phyloP scores from a whole-genome alignment of 2,797 vertebrate species.

The Rhynchonycteris naso region DNA sequence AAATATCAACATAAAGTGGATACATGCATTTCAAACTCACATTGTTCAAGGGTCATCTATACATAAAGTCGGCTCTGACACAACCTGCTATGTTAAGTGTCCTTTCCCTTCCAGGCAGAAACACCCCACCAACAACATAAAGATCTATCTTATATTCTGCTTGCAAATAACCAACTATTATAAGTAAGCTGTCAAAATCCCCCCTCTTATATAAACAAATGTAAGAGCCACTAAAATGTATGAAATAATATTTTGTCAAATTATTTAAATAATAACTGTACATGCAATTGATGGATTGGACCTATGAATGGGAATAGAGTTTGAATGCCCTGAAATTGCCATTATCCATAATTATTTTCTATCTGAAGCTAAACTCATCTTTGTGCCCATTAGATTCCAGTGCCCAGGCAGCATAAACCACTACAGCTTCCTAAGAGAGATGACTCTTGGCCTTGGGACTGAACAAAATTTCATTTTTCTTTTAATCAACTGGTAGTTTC shows the following conservation, averaged over 20 bases:
- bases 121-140: neutral
- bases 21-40: neutral
- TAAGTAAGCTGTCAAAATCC: neutral
- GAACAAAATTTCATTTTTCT: neutral
- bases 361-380: neutral
- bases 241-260: neutral
- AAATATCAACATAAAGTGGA: neutral
- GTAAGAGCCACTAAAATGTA: neutral
- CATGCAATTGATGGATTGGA: neutral
- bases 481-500: neutral
- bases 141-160: neutral
- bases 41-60: neutral
- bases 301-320: neutral
- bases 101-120: neutral
- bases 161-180: neutral
- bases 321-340: neutral
- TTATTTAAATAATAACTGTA: constrained; percentile 28
- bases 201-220: neutral
- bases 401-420: neutral
- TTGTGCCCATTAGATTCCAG: neutral
- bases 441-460: neutral
- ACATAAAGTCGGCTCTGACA: neutral
- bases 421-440: neutral
- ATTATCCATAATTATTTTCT: neutral
- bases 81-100: neutral